Evolutionary conservation across 2,888 invertebrate genomes (phyloP), one percentile per base, ranked within the genome.

Genomic region (Laspeyria flexula): DNA sequence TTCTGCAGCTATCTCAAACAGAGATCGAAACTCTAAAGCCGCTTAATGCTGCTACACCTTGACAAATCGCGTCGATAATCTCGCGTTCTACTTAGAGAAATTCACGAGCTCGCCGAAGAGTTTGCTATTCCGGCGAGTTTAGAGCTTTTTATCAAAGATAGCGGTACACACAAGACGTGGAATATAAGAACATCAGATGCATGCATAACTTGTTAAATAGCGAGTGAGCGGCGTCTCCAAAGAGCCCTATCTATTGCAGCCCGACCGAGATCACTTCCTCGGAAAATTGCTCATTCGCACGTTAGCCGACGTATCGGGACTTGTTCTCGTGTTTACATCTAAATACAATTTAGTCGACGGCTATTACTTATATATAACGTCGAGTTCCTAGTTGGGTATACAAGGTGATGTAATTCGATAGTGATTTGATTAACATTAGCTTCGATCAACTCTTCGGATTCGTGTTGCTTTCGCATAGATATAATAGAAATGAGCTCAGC

Each of bases 31-130:
- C 67, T 73, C 70, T 70, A 60, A 64, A 72, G 74, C 69, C 48
- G 59, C 62, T 69, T 71, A 67, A 61, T 60, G 52, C 59, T 71
- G 72, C 72, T 73, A 72, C 71, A 72, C 72, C 74, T 75, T 78
- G 77, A 83, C 81, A 82, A 86, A 85, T 85, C 74, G 75, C 68
- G 60, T 62, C 65, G 67, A 74, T 75, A 77, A 81, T 76, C 75
- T 73, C 52, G 56, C 61, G 67, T 60, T 71, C 69, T 51, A 65
- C 60, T 71, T 75, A 66, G 43, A 61, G 48, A 66, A 71, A 73
- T 60, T 58, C 60, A 67, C 59, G 65, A 66, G 67, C 52, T 60
- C 58, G 65, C 54, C 55, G 59, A 57, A 50, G 50, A 60, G 58
- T 55, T 42, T 43, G 57, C 63, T 57, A 55, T 60, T 53, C 56